These are phyloP conservation scores for Campoplex capitator DNA, from an alignment of 2,888 invertebrate species.

Conservation along the genomic window DNA sequence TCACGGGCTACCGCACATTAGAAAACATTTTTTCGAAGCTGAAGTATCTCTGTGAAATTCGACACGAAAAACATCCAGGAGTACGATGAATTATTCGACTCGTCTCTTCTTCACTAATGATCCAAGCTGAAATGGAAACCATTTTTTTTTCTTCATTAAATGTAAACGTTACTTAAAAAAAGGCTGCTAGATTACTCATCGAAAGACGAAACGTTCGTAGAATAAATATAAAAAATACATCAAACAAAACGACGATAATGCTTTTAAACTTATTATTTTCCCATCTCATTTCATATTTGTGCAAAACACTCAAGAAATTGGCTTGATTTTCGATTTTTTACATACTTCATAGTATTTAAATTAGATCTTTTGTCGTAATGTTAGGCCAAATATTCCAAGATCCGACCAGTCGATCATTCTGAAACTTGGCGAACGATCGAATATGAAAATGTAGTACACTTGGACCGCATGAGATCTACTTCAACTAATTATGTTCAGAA, in stretches of 20 bases:
- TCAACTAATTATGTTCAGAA: not conserved
- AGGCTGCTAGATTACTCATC: slow-evolving; percentile 55
- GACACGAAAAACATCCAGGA: slow-evolving; percentile 6
- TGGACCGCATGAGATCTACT: not conserved
- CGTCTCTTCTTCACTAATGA: slow-evolving; percentile 93
- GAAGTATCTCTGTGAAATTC: slow-evolving; percentile 24
- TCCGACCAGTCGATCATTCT: no score
- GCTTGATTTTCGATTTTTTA: not conserved
- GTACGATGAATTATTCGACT: slow-evolving; percentile 86
- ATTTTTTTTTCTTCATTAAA: slow-evolving; percentile 32
- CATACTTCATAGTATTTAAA: not conserved
- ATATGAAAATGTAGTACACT: not conserved
- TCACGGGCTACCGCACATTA: not conserved
- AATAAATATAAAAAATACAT: slow-evolving; percentile 1
- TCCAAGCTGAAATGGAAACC: slow-evolving; percentile 87
- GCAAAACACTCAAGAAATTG: not conserved
- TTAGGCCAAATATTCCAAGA: no score
- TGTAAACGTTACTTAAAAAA: slow-evolving; percentile 35
- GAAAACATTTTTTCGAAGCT: not conserved
- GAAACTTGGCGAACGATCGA: not conserved
- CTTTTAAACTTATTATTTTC: not conserved
- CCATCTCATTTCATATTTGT: not conserved
- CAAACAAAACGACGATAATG: not conserved
- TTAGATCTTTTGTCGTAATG: not conserved
- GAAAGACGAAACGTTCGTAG: slow-evolving; percentile 21